Evolutionary conservation across 1,140 invertebrate genomes (phyloP).

Genomic region (Drosophila albomicans): DNA sequence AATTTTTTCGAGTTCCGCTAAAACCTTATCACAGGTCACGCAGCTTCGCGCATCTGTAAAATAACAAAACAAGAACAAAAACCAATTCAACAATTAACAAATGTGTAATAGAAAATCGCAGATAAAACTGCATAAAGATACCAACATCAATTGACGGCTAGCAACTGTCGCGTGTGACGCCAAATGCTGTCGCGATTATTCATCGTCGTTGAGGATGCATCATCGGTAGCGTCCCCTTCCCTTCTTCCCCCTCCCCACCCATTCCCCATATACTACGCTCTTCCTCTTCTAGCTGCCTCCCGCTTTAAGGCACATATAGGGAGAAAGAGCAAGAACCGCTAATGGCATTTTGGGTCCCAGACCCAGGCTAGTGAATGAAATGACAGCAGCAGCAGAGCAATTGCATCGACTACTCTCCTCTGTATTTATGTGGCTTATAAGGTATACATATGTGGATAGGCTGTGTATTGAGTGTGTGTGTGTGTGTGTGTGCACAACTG

Average conservation of each 20-base stretch:
- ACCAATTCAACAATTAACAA: slow-evolving; percentile 17
- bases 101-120: slow-evolving; percentile 3
- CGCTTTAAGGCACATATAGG: slow-evolving; percentile 6
- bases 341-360: slow-evolving; percentile 51
- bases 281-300: background rate
- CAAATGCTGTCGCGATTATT: slow-evolving; percentile 74
- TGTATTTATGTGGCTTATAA: slow-evolving; percentile 24
- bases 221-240: slow-evolving; percentile 42
- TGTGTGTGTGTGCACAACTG: slow-evolving; percentile 76
- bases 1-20: slow-evolving; percentile 96
- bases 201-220: slow-evolving; percentile 69
- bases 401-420: slow-evolving; percentile 16
- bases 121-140: slow-evolving; percentile 57
- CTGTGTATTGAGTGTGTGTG: too few species aligned
- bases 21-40: slow-evolving; percentile 95
- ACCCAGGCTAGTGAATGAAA: slow-evolving; percentile 67
- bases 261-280: too few species aligned
- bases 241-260: background rate
- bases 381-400: slow-evolving; percentile 68
- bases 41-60: slow-evolving; percentile 94
- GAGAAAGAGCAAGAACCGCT: slow-evolving; percentile 46
- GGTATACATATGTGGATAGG: background rate
- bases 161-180: slow-evolving; percentile 77
- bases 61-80: too few species aligned
- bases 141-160: slow-evolving; percentile 73